A percentile compares a stretch with the other conserved stretches of the same genome.
Evolutionary conservation across 1,140 invertebrate genomes (phyloP).

Genomic region (Nasonia giraulti): DNA sequence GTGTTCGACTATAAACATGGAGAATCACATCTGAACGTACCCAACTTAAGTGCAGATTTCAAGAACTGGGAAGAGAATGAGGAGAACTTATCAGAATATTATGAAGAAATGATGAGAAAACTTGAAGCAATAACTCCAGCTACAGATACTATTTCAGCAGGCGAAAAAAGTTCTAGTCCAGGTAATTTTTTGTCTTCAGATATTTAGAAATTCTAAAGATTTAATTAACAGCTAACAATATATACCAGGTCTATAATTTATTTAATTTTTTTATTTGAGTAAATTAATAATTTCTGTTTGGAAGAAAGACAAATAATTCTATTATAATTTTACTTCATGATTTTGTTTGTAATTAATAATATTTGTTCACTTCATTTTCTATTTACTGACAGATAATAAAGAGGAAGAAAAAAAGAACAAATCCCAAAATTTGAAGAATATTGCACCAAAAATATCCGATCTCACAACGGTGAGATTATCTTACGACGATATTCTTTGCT

Average conservation of each 20-base stretch:
- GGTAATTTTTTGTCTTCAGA: slow-evolving; percentile 43
- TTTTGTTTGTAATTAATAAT: slow-evolving; percentile 3
- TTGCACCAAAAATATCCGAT: slow-evolving; percentile 61
- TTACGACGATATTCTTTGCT: slow-evolving; percentile 84
- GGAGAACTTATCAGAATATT: slow-evolving; percentile 67
- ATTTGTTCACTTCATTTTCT: background rate
- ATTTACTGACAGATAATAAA: slow-evolving; percentile 47
- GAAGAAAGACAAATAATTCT: background rate
- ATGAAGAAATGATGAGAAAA: slow-evolving; percentile 60
- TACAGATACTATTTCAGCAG: slow-evolving; percentile 9
- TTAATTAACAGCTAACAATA: too few species aligned
- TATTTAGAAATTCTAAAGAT: background rate
- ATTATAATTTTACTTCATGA: background rate
- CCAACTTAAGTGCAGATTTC: slow-evolving; percentile 64
- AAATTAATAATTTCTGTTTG: too few species aligned
- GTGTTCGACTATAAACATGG: slow-evolving; percentile 71
- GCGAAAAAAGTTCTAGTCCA: slow-evolving; percentile 45
- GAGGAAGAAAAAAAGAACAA: slow-evolving; percentile 49
- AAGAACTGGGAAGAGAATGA: slow-evolving; percentile 71
- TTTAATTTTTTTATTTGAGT: too few species aligned
- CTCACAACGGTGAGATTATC: slow-evolving; percentile 75
- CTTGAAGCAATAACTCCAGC: too few species aligned
- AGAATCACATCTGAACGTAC: slow-evolving; percentile 63
- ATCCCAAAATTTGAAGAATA: slow-evolving; percentile 59
- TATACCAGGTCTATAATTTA: too few species aligned